Base-by-base conservation (phyloP, 2,797 vertebrate genomes). In the Crocidura indochinensis region DNA sequence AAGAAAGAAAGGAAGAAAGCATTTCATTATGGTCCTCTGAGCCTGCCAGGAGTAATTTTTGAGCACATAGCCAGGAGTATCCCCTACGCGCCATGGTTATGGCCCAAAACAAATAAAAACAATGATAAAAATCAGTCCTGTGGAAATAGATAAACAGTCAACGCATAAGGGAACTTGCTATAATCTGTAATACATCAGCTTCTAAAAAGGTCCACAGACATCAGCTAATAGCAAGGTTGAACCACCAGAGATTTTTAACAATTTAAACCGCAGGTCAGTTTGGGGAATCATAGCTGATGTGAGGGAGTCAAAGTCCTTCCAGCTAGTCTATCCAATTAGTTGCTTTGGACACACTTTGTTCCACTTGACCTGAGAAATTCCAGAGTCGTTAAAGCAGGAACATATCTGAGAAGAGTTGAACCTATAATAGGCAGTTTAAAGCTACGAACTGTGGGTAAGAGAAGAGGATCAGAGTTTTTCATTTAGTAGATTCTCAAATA, bases 301-400 rank as follows among this genome's bases (percentile, higher is more conserved):
- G 26, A 22, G 49, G 65, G 46, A 78, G 29, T 26, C 31, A 47
- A 67, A 31, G 17, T 27, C 15, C 71, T 91, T 75, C 22, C 12
- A 27, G 46, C 0, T 44, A 64, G 12, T 19, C 38, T 38, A 2
- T 38, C 38, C 38, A 20, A 11, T 44, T 51, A 84, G 26, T 78
- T 26, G 46, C 1, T 22, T 44, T 68, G 29, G 15, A 71, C 6
- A n/a, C 26, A 77, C 8, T 24, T 78, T 51, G 10, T 68, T 86
- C 44, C 46, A 64, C 15, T 6, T 47, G 47, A 51, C 46, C 19
- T 62, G 12, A 10, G 10, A 27, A 64, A 38, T 27, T 8, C 10
- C n/a, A 8, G 2, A 19, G 12, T 9, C 46, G 10, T 10, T 67
- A 0, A 5, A 0, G 11, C 29, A 64, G 24, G 5, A 71, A 1